These are phyloP conservation scores for Hypomesus transpacificus DNA, from an alignment of 2,113 vertebrate species.

Conservation along the genomic window DNA sequence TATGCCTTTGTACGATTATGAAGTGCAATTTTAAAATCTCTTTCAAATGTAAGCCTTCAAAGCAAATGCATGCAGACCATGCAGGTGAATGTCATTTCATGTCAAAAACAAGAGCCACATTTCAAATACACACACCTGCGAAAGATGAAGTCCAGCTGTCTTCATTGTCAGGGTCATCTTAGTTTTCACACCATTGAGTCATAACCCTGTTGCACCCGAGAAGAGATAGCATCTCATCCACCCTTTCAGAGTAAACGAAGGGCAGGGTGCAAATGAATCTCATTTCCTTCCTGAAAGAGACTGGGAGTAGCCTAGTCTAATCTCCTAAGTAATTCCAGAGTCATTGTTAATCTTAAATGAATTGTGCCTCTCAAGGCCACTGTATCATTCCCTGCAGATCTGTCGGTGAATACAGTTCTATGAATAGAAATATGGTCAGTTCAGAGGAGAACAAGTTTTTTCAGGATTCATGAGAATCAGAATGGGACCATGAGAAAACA, in stretches of 20 bases:
- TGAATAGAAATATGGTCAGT: conserved; percentile 29
- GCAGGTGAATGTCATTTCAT: too few species aligned
- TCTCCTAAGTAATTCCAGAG: conserved; percentile 39
- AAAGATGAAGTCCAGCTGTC: too few species aligned
- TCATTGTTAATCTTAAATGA: conserved; percentile 51
- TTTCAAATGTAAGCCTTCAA: too few species aligned
- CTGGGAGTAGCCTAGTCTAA: conserved; percentile 21
- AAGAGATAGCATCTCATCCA: not conserved
- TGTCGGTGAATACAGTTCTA: conserved; percentile 30
- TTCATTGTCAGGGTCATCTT: too few species aligned
- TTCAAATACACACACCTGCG: too few species aligned
- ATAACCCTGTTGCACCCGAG: not conserved
- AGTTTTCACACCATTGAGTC: too few species aligned
- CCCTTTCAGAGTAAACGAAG: conserved; percentile 17
- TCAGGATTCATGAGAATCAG: not conserved
- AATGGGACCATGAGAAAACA: conserved; percentile 13
- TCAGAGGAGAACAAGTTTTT: conserved; percentile 2
- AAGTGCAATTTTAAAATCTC: too few species aligned
- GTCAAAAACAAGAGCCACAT: too few species aligned
- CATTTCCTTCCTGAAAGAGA: not conserved
- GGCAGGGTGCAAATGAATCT: not conserved
- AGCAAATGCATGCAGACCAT: too few species aligned
- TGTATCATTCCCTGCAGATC: conserved; percentile 29
- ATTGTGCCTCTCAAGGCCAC: conserved; percentile 36
- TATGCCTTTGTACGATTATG: too few species aligned